These are phyloP conservation scores for Sesia bembeciformis DNA, from an alignment of 2,888 invertebrate genomes.

Conservation along the genomic window DNA sequence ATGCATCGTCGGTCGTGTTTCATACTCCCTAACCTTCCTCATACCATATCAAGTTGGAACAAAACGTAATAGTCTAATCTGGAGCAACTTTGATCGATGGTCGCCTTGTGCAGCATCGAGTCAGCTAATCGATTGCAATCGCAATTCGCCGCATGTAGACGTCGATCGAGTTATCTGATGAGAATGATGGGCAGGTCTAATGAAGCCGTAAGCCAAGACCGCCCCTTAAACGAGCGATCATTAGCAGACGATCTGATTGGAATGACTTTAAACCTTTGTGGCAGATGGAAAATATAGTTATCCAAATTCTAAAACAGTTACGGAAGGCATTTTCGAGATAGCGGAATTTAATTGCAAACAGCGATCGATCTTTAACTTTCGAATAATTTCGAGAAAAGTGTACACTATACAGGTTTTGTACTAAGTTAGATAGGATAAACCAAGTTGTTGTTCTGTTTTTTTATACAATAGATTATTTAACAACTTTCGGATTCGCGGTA, in stretches of 20 bases:
- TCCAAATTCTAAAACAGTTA: neutral
- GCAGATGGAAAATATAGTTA: neutral
- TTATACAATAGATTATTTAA: too few species aligned
- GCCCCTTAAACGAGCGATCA: conserved; percentile 28
- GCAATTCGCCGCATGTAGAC: conserved; percentile 6
- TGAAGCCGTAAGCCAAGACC: conserved; percentile 28
- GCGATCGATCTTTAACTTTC: neutral
- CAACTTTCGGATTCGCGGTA: too few species aligned
- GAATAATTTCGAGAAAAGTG: too few species aligned
- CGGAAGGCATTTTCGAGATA: neutral
- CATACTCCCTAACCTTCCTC: too few species aligned
- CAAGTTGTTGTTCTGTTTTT: too few species aligned
- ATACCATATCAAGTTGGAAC: too few species aligned
- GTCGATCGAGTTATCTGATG: conserved; percentile 19
- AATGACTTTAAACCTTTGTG: conserved; percentile 12
- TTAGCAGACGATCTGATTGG: conserved; percentile 24
- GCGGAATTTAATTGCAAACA: neutral
- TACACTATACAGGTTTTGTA: too few species aligned
- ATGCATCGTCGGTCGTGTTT: too few species aligned
- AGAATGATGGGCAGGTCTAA: conserved; percentile 23
- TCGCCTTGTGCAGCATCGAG: neutral
- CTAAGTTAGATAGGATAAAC: too few species aligned
- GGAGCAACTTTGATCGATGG: neutral
- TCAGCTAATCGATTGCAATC: conserved; percentile 6
- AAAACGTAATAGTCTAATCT: neutral